Base-by-base conservation (phyloP, 2,888 invertebrate genomes). In the Thalpophila matura region DNA sequence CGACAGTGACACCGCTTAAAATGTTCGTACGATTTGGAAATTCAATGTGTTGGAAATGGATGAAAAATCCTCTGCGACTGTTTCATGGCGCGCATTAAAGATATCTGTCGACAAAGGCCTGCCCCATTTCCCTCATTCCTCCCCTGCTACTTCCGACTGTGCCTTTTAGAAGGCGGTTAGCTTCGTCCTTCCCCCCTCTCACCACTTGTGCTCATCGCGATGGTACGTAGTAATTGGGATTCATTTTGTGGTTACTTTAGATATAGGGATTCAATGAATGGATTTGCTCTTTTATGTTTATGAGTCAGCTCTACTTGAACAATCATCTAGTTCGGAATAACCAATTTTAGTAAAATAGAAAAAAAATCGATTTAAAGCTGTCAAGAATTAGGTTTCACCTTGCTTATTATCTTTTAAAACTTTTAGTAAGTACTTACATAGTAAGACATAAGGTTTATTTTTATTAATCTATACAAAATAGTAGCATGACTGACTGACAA, bases 71-170 rank as follows among this genome's bases (percentile, higher is more conserved):
- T 20, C 40, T 46, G 12, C 4, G 7, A 14, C 33, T 58, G 40
- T 55, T 69, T 47, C 37, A 38, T 43, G 10, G 33, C 20, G n/a
- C 29, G 20, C 31, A 35, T 71, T 63, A 42, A 59, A 54, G 58
- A 55, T 70, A 56, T 59, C 55, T 56, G 45, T 55, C 56, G 53
- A 58, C 60, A 56, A 74, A 65, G 31, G 50, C 33, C 27, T 53
- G 42, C 12, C 50, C 53, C 69, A 74, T 75, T 79, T 72, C 73
- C 62, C 55, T 66, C 51, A 58, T 64, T 57, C 40, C 55, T 60
- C 65, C 56, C 31, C 58, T 59, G 27, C 53, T 20, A 46, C 55
- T 66, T 77, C 68, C 75, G 64, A 61, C 16, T 47, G 27, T 58
- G 27, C 50, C 60, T 64, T 65, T 72, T 26, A 61, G 29, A 38